Evolutionary conservation across 1,140 invertebrate species (phyloP), one percentile per base, ranked within the genome.

Genomic region (Galleria mellonella): DNA sequence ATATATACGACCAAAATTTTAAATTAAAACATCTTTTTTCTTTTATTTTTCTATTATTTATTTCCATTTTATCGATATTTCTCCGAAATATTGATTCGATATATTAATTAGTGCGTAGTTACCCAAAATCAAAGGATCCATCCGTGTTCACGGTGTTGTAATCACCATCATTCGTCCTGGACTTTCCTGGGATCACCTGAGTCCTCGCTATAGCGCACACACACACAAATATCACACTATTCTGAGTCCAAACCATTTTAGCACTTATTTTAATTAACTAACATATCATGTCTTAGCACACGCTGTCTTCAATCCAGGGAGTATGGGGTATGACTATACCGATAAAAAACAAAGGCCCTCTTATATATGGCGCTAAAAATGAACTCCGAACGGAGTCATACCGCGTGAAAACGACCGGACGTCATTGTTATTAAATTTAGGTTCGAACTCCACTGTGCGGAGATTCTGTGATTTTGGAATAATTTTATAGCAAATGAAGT

Each of bases 91-190:
- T 23, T n/a, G n/a, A n/a, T 2, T 23, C 17, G 6, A 23, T 23
- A 3, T 23, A 2, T 3, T 23, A 6, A 23, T 23, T 2, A 23
- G 17, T 14, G 8, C 2, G 10, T 14, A 38, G 13, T 62, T 72
- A 88, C 88, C 90, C 89, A 75, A 91, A 91, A 75, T 89, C 87
- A 58, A 87, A 91, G 12, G 90, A 91, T 56, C 90, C 90, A 78
- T 91, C 89, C n/a, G 81, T 84, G 54, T 90, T 88, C 9, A 89
- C 87, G 39, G 67, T 88, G 45, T 89, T 89, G 50, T 86, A 89
- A 30, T 89, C 88, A 8, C 85, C 85, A 58, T 87, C 83, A 32
- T 72, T 83, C 0, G 79, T 60, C 50, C 72, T 67, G 9, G 83
- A 70, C 45, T 86, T 87, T 1, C 79, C 71, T 1, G 82, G 82